Evolutionary conservation across 2,888 invertebrate genomes (phyloP).

Genomic region (Azorinus chamasolen): DNA sequence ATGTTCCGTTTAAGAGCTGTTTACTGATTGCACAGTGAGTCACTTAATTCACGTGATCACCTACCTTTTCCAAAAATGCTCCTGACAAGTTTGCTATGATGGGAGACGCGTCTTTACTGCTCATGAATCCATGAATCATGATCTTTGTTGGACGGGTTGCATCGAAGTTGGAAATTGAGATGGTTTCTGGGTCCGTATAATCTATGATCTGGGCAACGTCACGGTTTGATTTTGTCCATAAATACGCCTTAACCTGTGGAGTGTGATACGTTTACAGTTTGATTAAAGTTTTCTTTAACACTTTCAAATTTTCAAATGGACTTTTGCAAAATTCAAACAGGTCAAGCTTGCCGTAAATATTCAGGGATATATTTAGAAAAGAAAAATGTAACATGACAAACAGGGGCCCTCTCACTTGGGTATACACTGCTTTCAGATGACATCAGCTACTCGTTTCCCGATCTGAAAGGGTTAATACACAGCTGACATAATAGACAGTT

Average conservation of each 20-base stretch:
- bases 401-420: too few relatives aligned
- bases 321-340: too few relatives aligned
- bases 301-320: too few relatives aligned
- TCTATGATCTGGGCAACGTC: constrained; percentile 83
- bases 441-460: too few relatives aligned
- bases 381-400: too few relatives aligned
- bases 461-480: too few relatives aligned
- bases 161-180: constrained; percentile 92
- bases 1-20: too few relatives aligned
- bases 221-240: constrained; percentile 88
- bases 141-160: constrained; percentile 93
- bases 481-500: too few relatives aligned
- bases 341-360: too few relatives aligned
- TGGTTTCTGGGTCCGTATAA: constrained; percentile 90
- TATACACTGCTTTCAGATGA: too few relatives aligned
- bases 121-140: constrained; percentile 96
- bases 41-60: neutral
- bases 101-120: constrained; percentile 91
- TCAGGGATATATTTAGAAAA: too few relatives aligned
- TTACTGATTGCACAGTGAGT: too few relatives aligned
- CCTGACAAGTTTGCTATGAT: constrained; percentile 98
- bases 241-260: constrained; percentile 64
- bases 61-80: constrained; percentile 83
- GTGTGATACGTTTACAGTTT: neutral
- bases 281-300: neutral